Conservation (phyloP, 2,888 invertebrate genomes). For the Drosophila rubida region DNA sequence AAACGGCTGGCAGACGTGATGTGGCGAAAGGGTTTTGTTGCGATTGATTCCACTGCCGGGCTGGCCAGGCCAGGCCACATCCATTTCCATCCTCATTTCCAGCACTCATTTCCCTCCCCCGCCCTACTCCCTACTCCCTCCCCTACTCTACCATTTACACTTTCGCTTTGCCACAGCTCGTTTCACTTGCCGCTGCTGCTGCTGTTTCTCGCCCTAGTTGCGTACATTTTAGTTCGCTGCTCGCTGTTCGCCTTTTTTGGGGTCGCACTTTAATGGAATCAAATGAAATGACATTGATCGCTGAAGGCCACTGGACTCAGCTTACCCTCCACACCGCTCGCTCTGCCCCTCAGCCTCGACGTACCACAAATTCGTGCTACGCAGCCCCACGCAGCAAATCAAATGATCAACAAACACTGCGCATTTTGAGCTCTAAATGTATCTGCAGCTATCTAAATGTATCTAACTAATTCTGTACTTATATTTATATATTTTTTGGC, state of each 20-base stretch:
- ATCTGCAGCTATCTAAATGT: background rate
- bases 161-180: too few species aligned
- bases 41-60: conserved; percentile 54
- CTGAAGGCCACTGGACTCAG: conserved; percentile 75
- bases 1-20: conserved; percentile 16
- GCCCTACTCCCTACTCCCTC: background rate
- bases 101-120: background rate
- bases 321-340: background rate
- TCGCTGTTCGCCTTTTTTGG: conserved; percentile 53
- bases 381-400: background rate
- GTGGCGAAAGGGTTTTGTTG: conserved; percentile 43
- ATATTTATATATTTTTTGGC: background rate
- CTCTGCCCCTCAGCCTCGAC: background rate
- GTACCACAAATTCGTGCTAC: too few species aligned
- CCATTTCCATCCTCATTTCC: conserved; percentile 14
- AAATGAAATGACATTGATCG: conserved; percentile 82
- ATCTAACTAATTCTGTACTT: background rate
- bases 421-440: background rate
- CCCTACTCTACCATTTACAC: background rate
- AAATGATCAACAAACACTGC: conserved; percentile 6
- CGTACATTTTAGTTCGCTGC: conserved; percentile 23
- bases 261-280: conserved; percentile 75
- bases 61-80: background rate
- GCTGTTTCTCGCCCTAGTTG: conserved; percentile 19
- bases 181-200: conserved; percentile 10